Base-by-base conservation (phyloP, 2,797 vertebrate species). In the Melanotaenia parkinsoni region DNA sequence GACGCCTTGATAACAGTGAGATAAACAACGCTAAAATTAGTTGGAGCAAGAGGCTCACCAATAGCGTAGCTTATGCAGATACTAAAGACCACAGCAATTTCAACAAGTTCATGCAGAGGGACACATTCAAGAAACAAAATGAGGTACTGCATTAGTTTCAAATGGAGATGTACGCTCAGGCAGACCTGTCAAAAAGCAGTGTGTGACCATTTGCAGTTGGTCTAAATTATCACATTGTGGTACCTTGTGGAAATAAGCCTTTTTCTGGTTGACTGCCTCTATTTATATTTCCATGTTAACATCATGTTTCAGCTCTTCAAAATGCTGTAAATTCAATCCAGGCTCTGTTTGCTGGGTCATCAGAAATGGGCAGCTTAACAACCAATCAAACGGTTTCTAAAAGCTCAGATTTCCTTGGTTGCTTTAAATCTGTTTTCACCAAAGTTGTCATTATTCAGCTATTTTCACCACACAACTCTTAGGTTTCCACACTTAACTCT, bases 21-120 rank as follows among this genome's bases (percentile, higher is more conserved):
- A 92, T 89, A 91, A 92, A 91, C 89, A 91, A 82, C 76, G 86
- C 91, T 92, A 91, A 92, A 92, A 90, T 91, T 90, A 91, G 89
- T 72, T 50, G 69, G 78, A 69, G 82, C 80, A 71, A 80, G 75
- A 73, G 75, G 72, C 81, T 90, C 73, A 82, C 89, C 84, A 84
- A 86, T 79, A 81, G 70, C 72, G 69, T 69, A 54, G 70, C 74
- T 72, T 50, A 61, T 74, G 51, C 65, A 81, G 70, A 72, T 9
- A 47, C 63, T 22, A 40, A 74, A 71, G 69, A 68, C 76, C 69
- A 47, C 66, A 40, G 70, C 79, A 75, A 76, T 57, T 81, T 75
- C 30, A 6, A 35, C 62, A 64, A 50, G 59, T 66, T 59, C 58
- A 63, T 64, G 68, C 74, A 58, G 57, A 43, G 32, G 53, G 64